A percentile compares a stretch with the other conserved stretches of the same genome.
These are phyloP conservation scores for Pachycephala philippinensis DNA, from an alignment of 2,113 vertebrate genomes.

Conservation along the genomic window DNA sequence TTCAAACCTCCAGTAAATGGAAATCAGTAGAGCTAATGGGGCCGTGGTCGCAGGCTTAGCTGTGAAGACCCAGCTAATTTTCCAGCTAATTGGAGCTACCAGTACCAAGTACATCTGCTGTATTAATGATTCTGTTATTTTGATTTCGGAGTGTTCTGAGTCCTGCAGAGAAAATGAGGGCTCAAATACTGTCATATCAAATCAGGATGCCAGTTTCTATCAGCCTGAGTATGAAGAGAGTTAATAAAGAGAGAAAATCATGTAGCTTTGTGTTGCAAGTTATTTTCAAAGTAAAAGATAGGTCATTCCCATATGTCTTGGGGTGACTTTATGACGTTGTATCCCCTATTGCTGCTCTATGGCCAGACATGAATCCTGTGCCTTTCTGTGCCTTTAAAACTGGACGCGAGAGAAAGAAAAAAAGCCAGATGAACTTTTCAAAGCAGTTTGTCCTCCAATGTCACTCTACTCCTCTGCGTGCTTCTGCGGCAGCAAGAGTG, in stretches of 20 bases:
- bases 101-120: not conserved
- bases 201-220: not conserved
- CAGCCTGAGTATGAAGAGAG: not conserved
- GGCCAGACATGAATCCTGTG: too few species aligned
- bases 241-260: not conserved
- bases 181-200: not conserved
- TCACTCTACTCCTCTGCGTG: too few species aligned
- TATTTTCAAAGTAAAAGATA: not conserved
- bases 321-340: too few species aligned
- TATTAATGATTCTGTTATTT: not conserved
- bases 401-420: too few species aligned
- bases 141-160: not conserved
- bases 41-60: not conserved
- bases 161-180: not conserved
- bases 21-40: accelerated
- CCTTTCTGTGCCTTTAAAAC: too few species aligned
- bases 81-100: not conserved
- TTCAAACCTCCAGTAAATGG: not conserved
- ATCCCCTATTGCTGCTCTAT: too few species aligned
- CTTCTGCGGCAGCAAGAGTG: too few species aligned
- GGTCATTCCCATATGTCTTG: not conserved
- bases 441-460: too few species aligned
- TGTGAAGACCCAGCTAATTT: not conserved
- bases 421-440: too few species aligned
- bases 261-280: not conserved